A percentile compares a stretch with the other conserved stretches of the same genome.
Conservation (phyloP, 2,113 vertebrate genomes). For the Myotis davidii region DNA sequence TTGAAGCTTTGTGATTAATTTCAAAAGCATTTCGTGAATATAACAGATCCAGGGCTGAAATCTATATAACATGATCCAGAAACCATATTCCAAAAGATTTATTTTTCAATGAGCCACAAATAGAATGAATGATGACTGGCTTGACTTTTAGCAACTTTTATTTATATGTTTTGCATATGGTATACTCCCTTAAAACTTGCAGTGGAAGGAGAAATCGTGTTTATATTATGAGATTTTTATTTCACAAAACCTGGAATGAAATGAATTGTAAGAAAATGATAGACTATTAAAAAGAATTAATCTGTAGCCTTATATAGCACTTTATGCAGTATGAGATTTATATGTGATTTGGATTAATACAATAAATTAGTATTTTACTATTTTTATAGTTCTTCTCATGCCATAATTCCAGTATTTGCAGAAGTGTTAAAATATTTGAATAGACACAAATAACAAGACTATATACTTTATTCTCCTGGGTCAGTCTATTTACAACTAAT, state of each 20-base stretch:
- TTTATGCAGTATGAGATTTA: neutral
- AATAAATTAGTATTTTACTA: neutral
- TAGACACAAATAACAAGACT: neutral
- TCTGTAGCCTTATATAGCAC: neutral
- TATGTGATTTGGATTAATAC: neutral
- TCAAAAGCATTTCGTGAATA: constrained; percentile 48
- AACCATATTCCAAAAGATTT: constrained; percentile 20
- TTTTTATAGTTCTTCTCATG: neutral
- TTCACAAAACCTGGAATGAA: neutral
- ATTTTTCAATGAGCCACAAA: neutral
- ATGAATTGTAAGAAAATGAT: constrained; percentile 7
- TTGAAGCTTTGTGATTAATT: constrained; percentile 63
- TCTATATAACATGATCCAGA: neutral
- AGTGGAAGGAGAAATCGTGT: neutral
- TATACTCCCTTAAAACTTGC: neutral
- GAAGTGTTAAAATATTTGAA: neutral
- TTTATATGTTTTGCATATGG: constrained; percentile 5
- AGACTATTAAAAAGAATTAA: constrained; percentile 20
- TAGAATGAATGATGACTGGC: constrained; percentile 43
- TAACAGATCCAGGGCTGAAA: constrained; percentile 6
- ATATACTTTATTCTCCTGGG: neutral
- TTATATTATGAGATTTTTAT: neutral
- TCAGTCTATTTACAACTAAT: neutral
- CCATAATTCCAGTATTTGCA: neutral
- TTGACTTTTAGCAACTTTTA: constrained; percentile 47